Evolutionary conservation across 2,113 vertebrate species (phyloP).

Genomic region (Pardalotus punctatus): DNA sequence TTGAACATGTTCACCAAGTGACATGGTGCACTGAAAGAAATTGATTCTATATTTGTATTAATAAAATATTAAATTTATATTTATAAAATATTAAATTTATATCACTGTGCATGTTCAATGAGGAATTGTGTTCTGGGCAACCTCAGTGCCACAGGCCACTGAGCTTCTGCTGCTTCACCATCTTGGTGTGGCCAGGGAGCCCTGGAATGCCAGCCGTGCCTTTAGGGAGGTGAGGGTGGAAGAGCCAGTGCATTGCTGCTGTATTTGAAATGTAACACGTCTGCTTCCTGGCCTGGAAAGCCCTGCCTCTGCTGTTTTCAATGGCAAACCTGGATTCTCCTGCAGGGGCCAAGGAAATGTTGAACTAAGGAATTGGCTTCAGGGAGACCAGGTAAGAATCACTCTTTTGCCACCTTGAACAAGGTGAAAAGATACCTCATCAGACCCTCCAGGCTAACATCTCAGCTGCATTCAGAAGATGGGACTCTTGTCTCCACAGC

Average conservation of each 20-base stretch:
- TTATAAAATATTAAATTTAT: neutral
- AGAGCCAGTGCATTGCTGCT: neutral
- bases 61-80: neutral
- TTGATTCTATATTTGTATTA: neutral
- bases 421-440: neutral
- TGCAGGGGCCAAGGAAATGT: rapidly evolving
- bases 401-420: neutral
- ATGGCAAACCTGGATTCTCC: neutral
- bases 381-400: neutral
- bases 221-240: neutral
- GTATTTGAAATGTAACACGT: rapidly evolving
- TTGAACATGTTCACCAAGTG: neutral
- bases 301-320: neutral
- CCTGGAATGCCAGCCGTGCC: neutral
- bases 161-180: neutral
- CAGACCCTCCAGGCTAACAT: neutral
- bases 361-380: neutral
- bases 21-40: neutral
- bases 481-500: neutral
- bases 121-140: neutral
- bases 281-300: neutral
- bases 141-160: rapidly evolving
- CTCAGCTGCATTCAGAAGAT: neutral
- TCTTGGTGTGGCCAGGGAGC: neutral
- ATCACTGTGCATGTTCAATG: neutral